phyloP scores from a whole-genome alignment of 1,140 invertebrate species.

The Drosophila parabipectinata region DNA sequence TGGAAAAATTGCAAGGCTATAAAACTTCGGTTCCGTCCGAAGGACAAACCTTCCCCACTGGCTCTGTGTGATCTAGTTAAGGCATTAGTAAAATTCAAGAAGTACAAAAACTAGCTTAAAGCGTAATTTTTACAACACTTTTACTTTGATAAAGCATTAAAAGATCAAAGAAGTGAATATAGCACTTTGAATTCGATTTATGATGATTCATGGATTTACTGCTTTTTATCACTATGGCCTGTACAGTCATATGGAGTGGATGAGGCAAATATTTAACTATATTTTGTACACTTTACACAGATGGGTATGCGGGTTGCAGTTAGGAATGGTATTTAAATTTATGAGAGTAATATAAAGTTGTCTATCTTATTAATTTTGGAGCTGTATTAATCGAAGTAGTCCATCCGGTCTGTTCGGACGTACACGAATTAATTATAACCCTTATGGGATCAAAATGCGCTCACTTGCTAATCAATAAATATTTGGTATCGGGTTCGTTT shows the following conservation, averaged over 20 bases:
- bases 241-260: slow-evolving; percentile 9
- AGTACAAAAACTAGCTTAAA: not conserved
- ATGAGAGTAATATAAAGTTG: not conserved
- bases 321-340: not conserved
- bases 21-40: not conserved
- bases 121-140: not conserved
- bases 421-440: slow-evolving; percentile 19
- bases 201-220: not conserved
- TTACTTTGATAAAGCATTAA: not conserved
- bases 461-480: slow-evolving; percentile 16
- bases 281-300: slow-evolving; percentile 8
- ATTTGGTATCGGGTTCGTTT: slow-evolving; percentile 6
- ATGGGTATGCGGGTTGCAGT: not conserved
- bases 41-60: not conserved
- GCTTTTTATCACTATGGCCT: slow-evolving; percentile 1
- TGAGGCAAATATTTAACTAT: slow-evolving; percentile 6
- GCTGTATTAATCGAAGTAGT: slow-evolving; percentile 1
- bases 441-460: slow-evolving; percentile 27
- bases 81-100: not conserved
- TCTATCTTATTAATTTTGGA: not conserved
- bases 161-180: not conserved
- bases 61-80: not conserved
- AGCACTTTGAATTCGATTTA: not conserved
- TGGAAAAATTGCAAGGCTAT: not conserved
- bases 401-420: not conserved